phyloP scores from a whole-genome alignment of 35 echinoderm and acorn worm species.

The Chiridota heheva region DNA sequence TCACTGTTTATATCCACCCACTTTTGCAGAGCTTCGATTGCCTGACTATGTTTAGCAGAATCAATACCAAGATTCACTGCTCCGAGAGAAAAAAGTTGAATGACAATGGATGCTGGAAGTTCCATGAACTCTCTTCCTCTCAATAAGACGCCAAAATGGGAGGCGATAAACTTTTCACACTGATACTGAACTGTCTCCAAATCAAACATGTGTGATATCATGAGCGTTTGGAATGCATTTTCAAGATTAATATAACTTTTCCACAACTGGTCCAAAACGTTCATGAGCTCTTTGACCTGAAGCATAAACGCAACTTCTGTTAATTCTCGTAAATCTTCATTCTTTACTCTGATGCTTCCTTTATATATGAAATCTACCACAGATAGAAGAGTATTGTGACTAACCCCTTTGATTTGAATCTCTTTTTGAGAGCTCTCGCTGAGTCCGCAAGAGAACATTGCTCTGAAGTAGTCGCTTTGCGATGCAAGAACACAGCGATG shows the following conservation, averaged over 20 bases:
- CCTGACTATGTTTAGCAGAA: too few species aligned
- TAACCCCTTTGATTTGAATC: slow-evolving; percentile 37
- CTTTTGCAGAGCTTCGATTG: slow-evolving; percentile 8
- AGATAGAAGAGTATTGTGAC: slow-evolving; percentile 3
- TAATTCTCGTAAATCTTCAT: slow-evolving; percentile 50
- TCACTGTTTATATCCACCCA: slow-evolving; percentile 15
- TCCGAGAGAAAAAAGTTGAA: too few species aligned
- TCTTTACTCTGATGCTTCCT: slow-evolving; percentile 28
- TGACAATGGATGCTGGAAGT: slow-evolving; percentile 33
- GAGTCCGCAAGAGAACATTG: slow-evolving; percentile 72
- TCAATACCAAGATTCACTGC: too few species aligned
- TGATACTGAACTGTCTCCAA: background rate
- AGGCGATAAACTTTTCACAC: slow-evolving; percentile 20
- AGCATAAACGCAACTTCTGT: slow-evolving; percentile 50
- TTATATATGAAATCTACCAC: slow-evolving; percentile 70
- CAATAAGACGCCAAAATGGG: slow-evolving; percentile 6
- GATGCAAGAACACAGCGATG: slow-evolving; percentile 58
- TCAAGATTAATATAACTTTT: slow-evolving; percentile 19
- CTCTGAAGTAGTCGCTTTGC: slow-evolving; percentile 63
- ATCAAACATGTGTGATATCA: slow-evolving; percentile 2
- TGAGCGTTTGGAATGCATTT: slow-evolving; percentile 25
- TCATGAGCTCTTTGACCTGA: slow-evolving; percentile 40
- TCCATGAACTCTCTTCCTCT: background rate
- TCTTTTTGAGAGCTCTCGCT: slow-evolving; percentile 42
- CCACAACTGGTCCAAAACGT: slow-evolving; percentile 24